A percentile compares a stretch with the other conserved stretches of the same genome.
phyloP scores from a whole-genome alignment of 2,113 vertebrate species.

The Lathamus discolor region DNA sequence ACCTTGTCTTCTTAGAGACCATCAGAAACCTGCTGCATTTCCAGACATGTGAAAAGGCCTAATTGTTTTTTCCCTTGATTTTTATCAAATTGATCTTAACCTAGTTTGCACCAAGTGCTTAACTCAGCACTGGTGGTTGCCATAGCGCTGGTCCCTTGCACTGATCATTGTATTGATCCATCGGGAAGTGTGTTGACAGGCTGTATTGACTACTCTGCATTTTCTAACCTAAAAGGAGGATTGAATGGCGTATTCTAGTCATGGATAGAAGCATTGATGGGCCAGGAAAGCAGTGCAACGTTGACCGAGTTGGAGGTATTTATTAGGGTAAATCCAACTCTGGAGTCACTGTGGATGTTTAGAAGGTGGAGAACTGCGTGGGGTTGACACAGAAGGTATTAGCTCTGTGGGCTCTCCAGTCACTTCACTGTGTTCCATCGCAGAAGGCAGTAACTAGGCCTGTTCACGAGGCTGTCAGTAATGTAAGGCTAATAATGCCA shows the following conservation, averaged over 20 bases:
- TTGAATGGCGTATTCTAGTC: fast-evolving
- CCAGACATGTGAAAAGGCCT: neutral
- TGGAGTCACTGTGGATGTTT: neutral
- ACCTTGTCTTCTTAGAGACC: neutral
- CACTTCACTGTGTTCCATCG: neutral
- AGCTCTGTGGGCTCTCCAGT: neutral
- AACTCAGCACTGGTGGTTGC: neutral
- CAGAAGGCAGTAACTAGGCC: neutral
- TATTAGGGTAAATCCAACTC: neutral
- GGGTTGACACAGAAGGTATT: fast-evolving
- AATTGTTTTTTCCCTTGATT: neutral
- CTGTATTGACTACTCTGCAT: fast-evolving
- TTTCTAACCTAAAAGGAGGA: neutral
- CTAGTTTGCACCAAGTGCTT: neutral
- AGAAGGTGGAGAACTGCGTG: neutral
- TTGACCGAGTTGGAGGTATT: neutral
- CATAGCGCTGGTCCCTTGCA: neutral
- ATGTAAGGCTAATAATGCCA: conserved; percentile 33
- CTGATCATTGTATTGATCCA: neutral
- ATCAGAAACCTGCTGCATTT: neutral
- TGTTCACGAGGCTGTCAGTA: neutral
- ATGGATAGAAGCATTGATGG: neutral
- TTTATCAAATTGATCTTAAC: neutral
- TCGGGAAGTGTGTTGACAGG: neutral
- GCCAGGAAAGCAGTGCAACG: neutral